A percentile compares a stretch with the other conserved stretches of the same genome.
Conservation (phyloP, 2,888 invertebrate genomes). For the Deilephila porcellus region DNA sequence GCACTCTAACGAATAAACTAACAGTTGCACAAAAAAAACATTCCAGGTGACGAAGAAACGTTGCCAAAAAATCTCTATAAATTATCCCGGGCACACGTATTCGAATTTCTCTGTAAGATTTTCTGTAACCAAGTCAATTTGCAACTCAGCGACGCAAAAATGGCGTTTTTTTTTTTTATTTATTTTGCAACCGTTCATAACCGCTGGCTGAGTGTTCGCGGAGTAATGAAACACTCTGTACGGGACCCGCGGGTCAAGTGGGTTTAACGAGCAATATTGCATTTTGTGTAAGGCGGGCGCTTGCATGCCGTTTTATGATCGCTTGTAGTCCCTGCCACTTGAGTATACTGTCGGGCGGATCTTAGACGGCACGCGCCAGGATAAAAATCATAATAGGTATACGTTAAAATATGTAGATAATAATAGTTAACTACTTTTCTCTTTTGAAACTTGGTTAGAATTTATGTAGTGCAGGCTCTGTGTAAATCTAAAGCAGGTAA, state of each 20-base stretch:
- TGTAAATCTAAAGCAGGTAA: too few relatives aligned
- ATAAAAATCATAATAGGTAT: not conserved
- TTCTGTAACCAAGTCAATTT: conserved; percentile 24
- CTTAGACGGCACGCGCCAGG: conserved; percentile 12
- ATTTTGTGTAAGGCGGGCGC: conserved; percentile 62
- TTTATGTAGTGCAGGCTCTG: too few relatives aligned
- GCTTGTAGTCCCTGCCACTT: conserved; percentile 11
- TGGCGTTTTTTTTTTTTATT: conserved; percentile 16
- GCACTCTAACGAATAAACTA: conserved; percentile 6
- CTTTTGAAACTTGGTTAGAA: too few relatives aligned
- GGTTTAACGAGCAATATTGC: conserved; percentile 79
- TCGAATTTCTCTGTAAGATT: conserved; percentile 22
- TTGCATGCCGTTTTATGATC: conserved; percentile 38
- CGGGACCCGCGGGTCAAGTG: conserved; percentile 71
- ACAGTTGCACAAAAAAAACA: not conserved
- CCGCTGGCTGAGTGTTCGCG: conserved; percentile 14
- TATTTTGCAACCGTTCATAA: conserved; percentile 27
- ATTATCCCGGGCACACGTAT: not conserved
- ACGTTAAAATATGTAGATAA: too few relatives aligned
- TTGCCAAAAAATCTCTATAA: conserved; percentile 11
- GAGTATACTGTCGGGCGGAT: conserved; percentile 31
- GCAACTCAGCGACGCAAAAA: conserved; percentile 17
- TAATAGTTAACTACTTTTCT: too few relatives aligned
- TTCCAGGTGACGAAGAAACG: conserved; percentile 4
- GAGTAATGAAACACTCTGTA: conserved; percentile 69